Conservation (phyloP, 2,797 vertebrate genomes). For the Bryconaethiops microstoma region DNA sequence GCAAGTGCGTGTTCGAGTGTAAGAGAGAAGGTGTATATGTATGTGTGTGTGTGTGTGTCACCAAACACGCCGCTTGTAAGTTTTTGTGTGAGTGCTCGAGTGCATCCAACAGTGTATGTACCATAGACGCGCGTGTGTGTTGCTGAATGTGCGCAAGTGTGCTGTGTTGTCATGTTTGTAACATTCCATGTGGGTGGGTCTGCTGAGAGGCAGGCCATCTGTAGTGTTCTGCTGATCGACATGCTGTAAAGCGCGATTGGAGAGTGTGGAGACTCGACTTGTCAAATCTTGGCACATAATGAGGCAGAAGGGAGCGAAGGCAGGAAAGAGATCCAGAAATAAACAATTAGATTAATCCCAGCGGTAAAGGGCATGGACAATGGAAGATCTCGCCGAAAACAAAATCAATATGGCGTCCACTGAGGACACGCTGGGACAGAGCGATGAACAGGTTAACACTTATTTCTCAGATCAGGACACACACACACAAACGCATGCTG, state of each 20-base stretch:
- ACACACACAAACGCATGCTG: slow-evolving; percentile 57
- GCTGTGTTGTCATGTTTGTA: slow-evolving; percentile 82
- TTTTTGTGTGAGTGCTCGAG: slow-evolving; percentile 47
- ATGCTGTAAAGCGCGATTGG: slow-evolving; percentile 83
- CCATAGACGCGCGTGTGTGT: slow-evolving; percentile 63
- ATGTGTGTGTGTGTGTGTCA: slow-evolving; percentile 27
- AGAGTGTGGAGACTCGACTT: slow-evolving; percentile 85
- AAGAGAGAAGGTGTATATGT: slow-evolving; percentile 8
- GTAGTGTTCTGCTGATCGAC: slow-evolving; percentile 82
- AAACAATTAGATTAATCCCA: slow-evolving; percentile 88
- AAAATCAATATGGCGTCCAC: slow-evolving; percentile 85
- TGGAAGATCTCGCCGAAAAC: slow-evolving; percentile 76
- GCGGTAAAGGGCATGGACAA: slow-evolving; percentile 82
- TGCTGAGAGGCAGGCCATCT: slow-evolving; percentile 87
- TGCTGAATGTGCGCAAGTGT: slow-evolving; percentile 80
- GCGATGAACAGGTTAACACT: slow-evolving; percentile 82
- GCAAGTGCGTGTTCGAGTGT: no score
- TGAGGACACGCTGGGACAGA: slow-evolving; percentile 77
- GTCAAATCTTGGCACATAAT: slow-evolving; percentile 88
- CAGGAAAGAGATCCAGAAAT: slow-evolving; percentile 85
- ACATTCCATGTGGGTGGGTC: slow-evolving; percentile 85
- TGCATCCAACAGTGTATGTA: slow-evolving; percentile 61
- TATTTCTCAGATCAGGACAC: slow-evolving; percentile 77
- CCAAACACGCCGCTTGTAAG: slow-evolving; percentile 23
- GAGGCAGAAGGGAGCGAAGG: slow-evolving; percentile 85